Base-by-base conservation (phyloP, 2,113 vertebrate genomes). In the Mellivora capensis region DNA sequence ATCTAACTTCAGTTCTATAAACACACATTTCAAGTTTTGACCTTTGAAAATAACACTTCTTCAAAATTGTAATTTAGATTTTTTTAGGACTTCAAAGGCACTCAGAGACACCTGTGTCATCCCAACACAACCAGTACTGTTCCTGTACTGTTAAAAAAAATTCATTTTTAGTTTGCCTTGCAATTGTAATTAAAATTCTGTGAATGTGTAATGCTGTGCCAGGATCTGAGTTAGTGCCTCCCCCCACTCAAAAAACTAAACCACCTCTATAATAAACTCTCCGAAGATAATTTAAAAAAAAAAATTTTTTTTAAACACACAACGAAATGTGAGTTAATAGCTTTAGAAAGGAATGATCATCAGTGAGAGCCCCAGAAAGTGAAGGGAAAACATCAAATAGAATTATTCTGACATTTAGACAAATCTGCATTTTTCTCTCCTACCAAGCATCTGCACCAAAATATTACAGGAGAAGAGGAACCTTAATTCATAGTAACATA, bases 181-280 rank as follows among this genome's bases (percentile, higher is more conserved):
- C 27, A 95, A 57, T 7, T 71, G 57, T 59, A 59, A 25, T 59
- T 59, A 61, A 27, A 85, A 80, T 79, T 93, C 67, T 85, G 34
- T 87, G 31, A 95, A 37, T 80, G 27, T 88, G n/a, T 52, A 88
- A 12, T 39, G 29, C 4, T 95, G 14, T 52, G 23, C 13, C 77
- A 14, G 23, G 13, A 10, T 54, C 90, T 84, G 21, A 97, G 62
- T 90, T 84, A 93, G 6, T 87, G 49, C 25, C 23, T 37, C 34
- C n/a, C 44, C n/a, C 9, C 12, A 4, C 17, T 25, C 6, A n/a
- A 93, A 88, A 90, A 84, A 44, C 34, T 96, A 87, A 87, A 81
- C 47, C 13, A 97, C 6, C 20, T 97, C 54, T 96, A 77, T 71
- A 71, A 94, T 84, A 90, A 94, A 96, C 39, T 95, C 44, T n/a